A percentile compares a stretch with the other conserved stretches of the same genome.
Conservation (phyloP, 2,888 invertebrate species). For the Cerceris ruficornis region DNA sequence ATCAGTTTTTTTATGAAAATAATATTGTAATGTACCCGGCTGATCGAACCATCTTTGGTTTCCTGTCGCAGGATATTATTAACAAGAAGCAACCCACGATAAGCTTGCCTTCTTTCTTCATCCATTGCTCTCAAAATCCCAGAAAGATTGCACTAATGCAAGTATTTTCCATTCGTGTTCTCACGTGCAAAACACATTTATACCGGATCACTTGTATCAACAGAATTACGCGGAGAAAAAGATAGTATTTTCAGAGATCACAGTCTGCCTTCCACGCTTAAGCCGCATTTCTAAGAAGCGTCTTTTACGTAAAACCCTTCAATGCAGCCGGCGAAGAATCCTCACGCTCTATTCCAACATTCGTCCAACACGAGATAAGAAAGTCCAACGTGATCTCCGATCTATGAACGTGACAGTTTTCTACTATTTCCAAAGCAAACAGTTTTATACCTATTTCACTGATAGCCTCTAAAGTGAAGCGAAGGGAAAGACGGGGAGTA, state of each 20-base stretch:
- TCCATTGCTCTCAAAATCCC: too few relatives aligned
- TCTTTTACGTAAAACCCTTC: not conserved
- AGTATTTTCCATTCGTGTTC: not conserved
- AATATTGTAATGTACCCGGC: too few relatives aligned
- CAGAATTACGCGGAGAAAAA: not conserved
- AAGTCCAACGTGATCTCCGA: not conserved
- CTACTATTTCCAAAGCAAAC: slow-evolving; percentile 32
- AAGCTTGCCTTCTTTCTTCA: not conserved
- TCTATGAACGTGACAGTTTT: slow-evolving; percentile 35
- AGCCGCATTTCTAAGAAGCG: slow-evolving; percentile 1
- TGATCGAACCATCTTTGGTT: too few relatives aligned
- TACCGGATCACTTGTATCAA: not conserved
- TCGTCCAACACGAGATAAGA: not conserved
- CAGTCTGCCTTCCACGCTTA: not conserved
- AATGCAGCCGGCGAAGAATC: not conserved
- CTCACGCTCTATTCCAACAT: not conserved
- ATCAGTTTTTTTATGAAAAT: too few relatives aligned
- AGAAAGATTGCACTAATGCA: too few relatives aligned
- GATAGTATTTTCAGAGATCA: not conserved
- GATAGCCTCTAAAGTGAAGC: not conserved
- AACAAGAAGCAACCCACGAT: not conserved
- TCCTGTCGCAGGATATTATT: too few relatives aligned
- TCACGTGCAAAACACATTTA: not conserved
- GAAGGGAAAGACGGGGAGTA: not conserved
- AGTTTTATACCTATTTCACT: not conserved